Base-by-base conservation (phyloP, 92 coral and sea anemone genomes). In the Porites rus region DNA sequence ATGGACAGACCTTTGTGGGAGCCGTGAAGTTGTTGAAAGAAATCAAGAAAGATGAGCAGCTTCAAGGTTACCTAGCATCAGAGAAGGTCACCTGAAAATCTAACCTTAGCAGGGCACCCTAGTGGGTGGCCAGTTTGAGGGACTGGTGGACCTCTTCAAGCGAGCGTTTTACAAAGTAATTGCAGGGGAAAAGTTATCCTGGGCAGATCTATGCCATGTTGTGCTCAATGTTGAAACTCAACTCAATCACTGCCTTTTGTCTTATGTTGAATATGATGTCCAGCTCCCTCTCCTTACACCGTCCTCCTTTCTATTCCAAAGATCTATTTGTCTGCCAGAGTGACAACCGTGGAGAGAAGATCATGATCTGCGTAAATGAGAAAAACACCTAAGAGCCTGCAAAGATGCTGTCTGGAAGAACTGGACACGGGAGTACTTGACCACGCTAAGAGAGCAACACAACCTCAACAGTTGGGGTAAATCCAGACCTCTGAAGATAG, bases 81-180 rank as follows among this genome's bases (percentile, higher is more conserved):
- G 31, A 64, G n/a, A 73, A 20, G 59, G 0, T 79, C 24, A 79
- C 8, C 22, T 62, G 84, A 61, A 17, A 19, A 65, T 79, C 38
- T 46, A 31, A 79, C 21, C 73, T 79, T 10, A 79, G 63, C 25
- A 28, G 74, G 7, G 73, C 74, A 8, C 84, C 74, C 31, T 79
- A 60, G 84, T 79, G 84, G 74, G 74, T 51, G 77, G 77, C 1
- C 77, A 72, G 46, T 72, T 72, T 24, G 77, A 72, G 70, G 10
- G 59, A 53, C 59, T 53, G 10, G 59, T 3, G 59, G 59, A 11
- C 12, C 59, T 53, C 59, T 53, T 53, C 59, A 53, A 53, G 13
- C 59, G 59, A 53, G 31, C 2, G 31, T 28, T 28, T 28, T 28
- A 28, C 31, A 28, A 28, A 28, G 3, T 28, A 28, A 28, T 53